phyloP scores from a whole-genome alignment of 2,797 vertebrate species.

The Coreius guichenoti region DNA sequence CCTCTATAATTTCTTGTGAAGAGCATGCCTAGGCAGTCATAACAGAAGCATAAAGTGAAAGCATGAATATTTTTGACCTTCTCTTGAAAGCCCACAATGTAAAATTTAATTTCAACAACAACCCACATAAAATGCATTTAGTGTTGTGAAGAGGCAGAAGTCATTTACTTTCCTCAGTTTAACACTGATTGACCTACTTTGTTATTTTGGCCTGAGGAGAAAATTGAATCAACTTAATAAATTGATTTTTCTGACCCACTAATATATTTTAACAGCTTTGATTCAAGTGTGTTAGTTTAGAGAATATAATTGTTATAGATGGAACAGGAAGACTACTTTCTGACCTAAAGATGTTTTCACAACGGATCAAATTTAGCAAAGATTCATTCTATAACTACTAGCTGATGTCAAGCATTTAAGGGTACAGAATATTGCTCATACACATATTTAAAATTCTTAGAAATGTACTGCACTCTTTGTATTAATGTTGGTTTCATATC shows the following conservation, averaged over 20 bases:
- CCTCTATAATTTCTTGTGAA: conserved; percentile 41
- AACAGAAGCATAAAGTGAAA: conserved; percentile 35
- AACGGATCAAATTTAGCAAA: not conserved
- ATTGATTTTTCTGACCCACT: conserved; percentile 54
- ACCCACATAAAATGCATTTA: conserved; percentile 53
- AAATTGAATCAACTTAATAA: conserved; percentile 54
- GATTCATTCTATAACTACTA: not conserved
- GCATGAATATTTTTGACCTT: conserved; percentile 40
- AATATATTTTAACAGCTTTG: conserved; percentile 46
- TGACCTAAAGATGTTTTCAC: conserved; percentile 14
- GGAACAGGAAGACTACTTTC: not conserved
- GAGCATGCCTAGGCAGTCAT: conserved; percentile 26
- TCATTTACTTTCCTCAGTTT: conserved; percentile 50
- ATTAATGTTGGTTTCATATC: not conserved
- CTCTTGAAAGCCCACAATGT: conserved; percentile 33
- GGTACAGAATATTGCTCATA: not conserved
- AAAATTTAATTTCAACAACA: conserved; percentile 51
- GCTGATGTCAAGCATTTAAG: not conserved
- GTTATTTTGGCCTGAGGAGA: conserved; percentile 50
- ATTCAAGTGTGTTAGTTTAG: conserved; percentile 27
- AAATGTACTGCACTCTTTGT: not conserved
- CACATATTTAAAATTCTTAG: not conserved
- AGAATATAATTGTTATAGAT: conserved; percentile 10
- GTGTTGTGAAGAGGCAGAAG: conserved; percentile 47
- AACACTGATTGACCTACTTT: conserved; percentile 62